A percentile compares a stretch with the other conserved stretches of the same genome.
These are phyloP conservation scores for Rhea americana DNA, from an alignment of 2,113 vertebrate species.

Conservation along the genomic window DNA sequence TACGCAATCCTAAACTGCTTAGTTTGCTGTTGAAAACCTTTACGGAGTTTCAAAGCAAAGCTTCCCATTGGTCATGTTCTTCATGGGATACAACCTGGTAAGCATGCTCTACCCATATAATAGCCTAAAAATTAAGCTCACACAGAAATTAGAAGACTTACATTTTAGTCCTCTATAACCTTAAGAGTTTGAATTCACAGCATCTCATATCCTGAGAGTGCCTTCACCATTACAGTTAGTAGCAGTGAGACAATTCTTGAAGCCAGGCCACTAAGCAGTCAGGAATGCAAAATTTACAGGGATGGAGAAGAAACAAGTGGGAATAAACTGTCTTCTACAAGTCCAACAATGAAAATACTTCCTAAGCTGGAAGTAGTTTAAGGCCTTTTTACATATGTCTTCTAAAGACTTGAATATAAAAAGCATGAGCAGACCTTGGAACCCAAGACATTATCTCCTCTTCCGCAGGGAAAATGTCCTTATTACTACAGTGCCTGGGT, in stretches of 20 bases:
- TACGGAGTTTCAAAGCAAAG: not conserved
- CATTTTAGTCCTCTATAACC: not conserved
- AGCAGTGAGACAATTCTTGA: not conserved
- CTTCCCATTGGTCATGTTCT: not conserved
- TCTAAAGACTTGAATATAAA: no score
- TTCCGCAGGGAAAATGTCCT: no score
- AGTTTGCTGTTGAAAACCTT: not conserved
- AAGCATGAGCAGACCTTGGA: no score
- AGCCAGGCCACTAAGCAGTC: not conserved
- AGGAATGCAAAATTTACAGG: not conserved
- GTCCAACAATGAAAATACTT: no score
- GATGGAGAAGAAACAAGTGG: not conserved
- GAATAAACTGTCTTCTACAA: not conserved
- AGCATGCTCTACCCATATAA: not conserved
- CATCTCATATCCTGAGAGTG: not conserved
- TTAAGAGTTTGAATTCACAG: not conserved
- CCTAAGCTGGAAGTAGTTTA: no score
- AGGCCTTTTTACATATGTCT: no score
- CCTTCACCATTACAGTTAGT: not conserved
- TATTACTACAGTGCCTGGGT: no score
- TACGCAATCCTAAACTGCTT: not conserved
- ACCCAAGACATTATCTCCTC: no score
- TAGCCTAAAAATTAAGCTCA: not conserved
- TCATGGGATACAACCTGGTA: not conserved
- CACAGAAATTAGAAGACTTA: not conserved